Evolutionary conservation across 2,888 invertebrate genomes (phyloP).

Genomic region (Cheilosia impressa): DNA sequence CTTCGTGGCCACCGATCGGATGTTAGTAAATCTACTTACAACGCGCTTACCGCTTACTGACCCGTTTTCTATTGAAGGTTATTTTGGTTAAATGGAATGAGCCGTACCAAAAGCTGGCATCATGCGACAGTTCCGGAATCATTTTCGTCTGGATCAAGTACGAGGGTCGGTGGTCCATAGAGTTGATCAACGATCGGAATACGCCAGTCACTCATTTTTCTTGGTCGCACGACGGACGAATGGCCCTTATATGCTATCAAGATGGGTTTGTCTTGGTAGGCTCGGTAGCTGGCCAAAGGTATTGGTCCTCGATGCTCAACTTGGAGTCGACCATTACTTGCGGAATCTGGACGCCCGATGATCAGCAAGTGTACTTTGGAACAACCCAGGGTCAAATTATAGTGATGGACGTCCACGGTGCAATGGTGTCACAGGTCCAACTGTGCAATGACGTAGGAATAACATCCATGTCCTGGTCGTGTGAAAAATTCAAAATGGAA

Average conservation of each 20-base stretch:
- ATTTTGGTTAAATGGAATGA: slow-evolving; percentile 99
- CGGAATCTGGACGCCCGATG: slow-evolving; percentile 99
- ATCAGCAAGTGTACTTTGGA: slow-evolving; percentile 98
- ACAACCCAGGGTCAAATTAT: slow-evolving; percentile 97
- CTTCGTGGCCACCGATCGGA: slow-evolving; percentile 97
- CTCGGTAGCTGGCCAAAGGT: slow-evolving; percentile 97
- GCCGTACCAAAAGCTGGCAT: slow-evolving; percentile 98
- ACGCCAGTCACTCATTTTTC: slow-evolving; percentile 99
- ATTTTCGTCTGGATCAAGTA: slow-evolving; percentile 99
- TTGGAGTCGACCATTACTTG: slow-evolving; percentile 97
- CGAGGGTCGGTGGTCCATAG: slow-evolving; percentile 99
- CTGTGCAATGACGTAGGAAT: slow-evolving; percentile 94
- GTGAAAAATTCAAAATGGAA: slow-evolving; percentile 99
- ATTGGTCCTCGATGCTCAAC: slow-evolving; percentile 99
- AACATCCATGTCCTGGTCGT: slow-evolving; percentile 97
- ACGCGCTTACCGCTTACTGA: neutral
- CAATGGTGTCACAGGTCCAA: slow-evolving; percentile 96
- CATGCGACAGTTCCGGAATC: slow-evolving; percentile 98
- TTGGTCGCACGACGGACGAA: slow-evolving; percentile 99
- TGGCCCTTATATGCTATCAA: slow-evolving; percentile 99
- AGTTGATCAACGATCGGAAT: slow-evolving; percentile 98
- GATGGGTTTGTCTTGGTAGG: slow-evolving; percentile 99
- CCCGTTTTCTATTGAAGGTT: slow-evolving; percentile 86
- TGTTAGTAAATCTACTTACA: slow-evolving; percentile 85
- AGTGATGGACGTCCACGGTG: slow-evolving; percentile 98